Evolutionary conservation across 2,888 invertebrate species (phyloP).

Genomic region (Agrotis segetum): DNA sequence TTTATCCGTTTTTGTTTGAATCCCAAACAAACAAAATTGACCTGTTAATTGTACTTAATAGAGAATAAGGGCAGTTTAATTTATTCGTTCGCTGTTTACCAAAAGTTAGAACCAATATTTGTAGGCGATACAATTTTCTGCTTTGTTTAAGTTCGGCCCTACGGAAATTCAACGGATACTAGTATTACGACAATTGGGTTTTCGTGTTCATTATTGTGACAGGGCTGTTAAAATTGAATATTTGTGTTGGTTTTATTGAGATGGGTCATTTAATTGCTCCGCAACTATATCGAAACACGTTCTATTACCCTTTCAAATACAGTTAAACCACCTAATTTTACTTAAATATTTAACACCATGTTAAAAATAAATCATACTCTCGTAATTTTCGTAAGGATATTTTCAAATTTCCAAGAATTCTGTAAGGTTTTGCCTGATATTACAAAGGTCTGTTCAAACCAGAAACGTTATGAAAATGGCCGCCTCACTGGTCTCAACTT

Average conservation of each 20-base stretch:
- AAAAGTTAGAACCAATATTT: slow-evolving; percentile 43
- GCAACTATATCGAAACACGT: neutral
- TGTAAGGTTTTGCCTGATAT: slow-evolving; percentile 12
- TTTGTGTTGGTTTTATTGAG: neutral
- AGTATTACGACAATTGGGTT: slow-evolving; percentile 10
- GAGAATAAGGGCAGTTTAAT: slow-evolving; percentile 16
- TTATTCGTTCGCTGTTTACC: slow-evolving; percentile 13
- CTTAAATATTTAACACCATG: neutral
- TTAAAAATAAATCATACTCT: neutral
- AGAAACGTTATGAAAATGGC: slow-evolving; percentile 41
- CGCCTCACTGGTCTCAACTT: slow-evolving; percentile 54
- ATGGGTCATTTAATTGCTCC: neutral
- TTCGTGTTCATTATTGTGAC: neutral
- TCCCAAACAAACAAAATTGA: slow-evolving; percentile 21
- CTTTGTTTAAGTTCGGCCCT: slow-evolving; percentile 34
- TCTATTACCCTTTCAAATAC: neutral
- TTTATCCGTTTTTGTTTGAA: slow-evolving; percentile 20
- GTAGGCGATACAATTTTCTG: slow-evolving; percentile 36
- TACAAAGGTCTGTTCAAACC: slow-evolving; percentile 27
- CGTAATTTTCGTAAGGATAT: neutral
- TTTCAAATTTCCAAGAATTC: slow-evolving; percentile 9
- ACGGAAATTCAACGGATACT: slow-evolving; percentile 14
- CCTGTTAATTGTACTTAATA: slow-evolving; percentile 25
- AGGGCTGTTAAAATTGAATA: slow-evolving; percentile 1
- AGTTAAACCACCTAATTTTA: neutral